A percentile compares a stretch with the other conserved stretches of the same genome.
These are phyloP conservation scores for Lepus oiostolus DNA, from an alignment of 2,797 vertebrate genomes.

Conservation along the genomic window DNA sequence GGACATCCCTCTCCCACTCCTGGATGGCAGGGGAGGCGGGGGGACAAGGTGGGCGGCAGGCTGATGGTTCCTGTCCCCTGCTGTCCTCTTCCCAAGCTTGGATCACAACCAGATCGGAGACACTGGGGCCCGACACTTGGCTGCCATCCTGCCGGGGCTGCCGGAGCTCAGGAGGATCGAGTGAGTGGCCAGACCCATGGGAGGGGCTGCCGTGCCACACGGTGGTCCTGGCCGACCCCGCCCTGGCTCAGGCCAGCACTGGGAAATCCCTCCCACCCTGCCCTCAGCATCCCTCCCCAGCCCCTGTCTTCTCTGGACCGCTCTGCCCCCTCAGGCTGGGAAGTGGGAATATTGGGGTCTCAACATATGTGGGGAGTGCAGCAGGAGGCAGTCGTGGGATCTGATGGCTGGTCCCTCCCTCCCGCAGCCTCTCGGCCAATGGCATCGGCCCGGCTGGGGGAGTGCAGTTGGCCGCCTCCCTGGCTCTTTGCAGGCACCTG, in stretches of 20 bases:
- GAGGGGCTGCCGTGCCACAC: accelerated
- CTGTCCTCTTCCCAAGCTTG: constrained; percentile 88
- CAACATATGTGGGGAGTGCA: background rate
- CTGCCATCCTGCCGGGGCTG: constrained; percentile 87
- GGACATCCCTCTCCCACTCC: background rate
- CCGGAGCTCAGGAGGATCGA: constrained; percentile 90
- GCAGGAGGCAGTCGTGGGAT: accelerated
- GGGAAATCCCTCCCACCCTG: background rate
- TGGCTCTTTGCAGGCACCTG: constrained; percentile 88
- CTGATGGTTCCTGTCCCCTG: background rate
- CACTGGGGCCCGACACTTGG: constrained; percentile 88
- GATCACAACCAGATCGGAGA: constrained; percentile 90
- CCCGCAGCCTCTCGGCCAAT: constrained; percentile 91
- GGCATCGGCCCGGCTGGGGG: constrained; percentile 88
- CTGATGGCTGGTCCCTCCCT: background rate
- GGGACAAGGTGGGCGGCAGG: accelerated
- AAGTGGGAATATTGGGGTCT: background rate
- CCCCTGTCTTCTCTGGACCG: background rate
- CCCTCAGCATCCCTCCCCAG: background rate
- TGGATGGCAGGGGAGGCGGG: background rate
- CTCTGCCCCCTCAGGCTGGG: background rate
- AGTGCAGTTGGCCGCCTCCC: constrained; percentile 87
- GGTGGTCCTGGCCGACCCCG: background rate
- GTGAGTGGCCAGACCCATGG: constrained; percentile 78
- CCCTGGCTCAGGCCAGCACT: background rate